Percentiles rank a stretch among this genome's conserved stretches.
phyloP scores from a whole-genome alignment of 2,797 vertebrate species.

The Megalops cyprinoides region DNA sequence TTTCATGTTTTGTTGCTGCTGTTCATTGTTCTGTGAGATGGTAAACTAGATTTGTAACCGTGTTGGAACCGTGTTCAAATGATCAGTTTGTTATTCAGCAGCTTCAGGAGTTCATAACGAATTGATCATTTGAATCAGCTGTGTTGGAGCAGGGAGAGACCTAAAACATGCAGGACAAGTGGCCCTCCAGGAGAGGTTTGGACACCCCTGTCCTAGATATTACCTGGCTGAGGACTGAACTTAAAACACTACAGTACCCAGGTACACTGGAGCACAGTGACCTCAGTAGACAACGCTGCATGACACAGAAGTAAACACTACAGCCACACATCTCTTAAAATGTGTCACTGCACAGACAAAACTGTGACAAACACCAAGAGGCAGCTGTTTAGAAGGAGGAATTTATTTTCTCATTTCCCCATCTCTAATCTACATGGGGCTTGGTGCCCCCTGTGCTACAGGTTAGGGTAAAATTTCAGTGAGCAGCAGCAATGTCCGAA shows the following conservation, averaged over 20 bases:
- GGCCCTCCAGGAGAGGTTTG: no score
- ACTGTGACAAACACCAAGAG: neutral
- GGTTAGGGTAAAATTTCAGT: neutral
- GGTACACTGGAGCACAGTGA: neutral
- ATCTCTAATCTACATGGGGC: neutral
- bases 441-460: neutral
- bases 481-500: neutral
- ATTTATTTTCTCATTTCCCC: neutral
- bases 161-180: no score
- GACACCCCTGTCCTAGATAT: no score
- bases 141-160: no score
- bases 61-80: no score
- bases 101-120: no score
- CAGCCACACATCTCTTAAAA: neutral
- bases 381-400: slow-evolving; percentile 11
- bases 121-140: no score
- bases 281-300: neutral
- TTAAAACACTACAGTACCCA: neutral
- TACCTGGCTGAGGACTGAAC: no score
- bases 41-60: no score
- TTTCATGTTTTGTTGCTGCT: no score
- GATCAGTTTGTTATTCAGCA: no score
- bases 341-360: neutral
- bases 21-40: no score
- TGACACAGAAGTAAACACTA: neutral